phyloP scores from a whole-genome alignment of 2,797 vertebrate genomes.

The Alfaro cultratus region DNA sequence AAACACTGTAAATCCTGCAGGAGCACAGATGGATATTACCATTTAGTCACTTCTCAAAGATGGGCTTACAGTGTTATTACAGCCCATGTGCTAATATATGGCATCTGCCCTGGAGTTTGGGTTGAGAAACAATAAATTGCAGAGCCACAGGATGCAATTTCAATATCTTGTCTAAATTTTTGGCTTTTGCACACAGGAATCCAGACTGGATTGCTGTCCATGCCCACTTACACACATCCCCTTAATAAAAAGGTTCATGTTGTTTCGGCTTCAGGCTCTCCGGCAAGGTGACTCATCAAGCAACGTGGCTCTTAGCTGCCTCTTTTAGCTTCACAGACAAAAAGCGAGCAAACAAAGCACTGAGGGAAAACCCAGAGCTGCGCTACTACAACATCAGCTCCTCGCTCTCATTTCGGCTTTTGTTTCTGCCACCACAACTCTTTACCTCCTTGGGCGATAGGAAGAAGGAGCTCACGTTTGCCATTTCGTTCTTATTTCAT shows the following conservation, averaged over 20 bases:
- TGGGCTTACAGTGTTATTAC: slow-evolving; percentile 61
- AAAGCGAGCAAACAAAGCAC: slow-evolving; percentile 65
- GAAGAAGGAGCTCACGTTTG: slow-evolving; percentile 37
- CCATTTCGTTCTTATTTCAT: slow-evolving; percentile 72
- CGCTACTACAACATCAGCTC: slow-evolving; percentile 40
- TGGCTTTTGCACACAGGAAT: slow-evolving; percentile 47
- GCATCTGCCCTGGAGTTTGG: slow-evolving; percentile 59
- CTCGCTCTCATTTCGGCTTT: slow-evolving; percentile 21
- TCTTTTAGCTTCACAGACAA: slow-evolving; percentile 64
- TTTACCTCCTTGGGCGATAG: slow-evolving; percentile 16
- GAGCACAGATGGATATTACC: slow-evolving; percentile 75
- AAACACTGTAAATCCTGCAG: slow-evolving; percentile 65
- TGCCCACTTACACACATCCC: slow-evolving; percentile 42
- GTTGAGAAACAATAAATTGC: slow-evolving; percentile 48
- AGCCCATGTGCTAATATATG: slow-evolving; percentile 65
- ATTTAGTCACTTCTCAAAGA: slow-evolving; percentile 67
- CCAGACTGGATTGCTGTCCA: slow-evolving; percentile 34
- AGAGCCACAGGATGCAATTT: slow-evolving; percentile 23
- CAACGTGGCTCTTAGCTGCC: slow-evolving; percentile 58
- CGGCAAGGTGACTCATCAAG: slow-evolving; percentile 68
- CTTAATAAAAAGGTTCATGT: slow-evolving; percentile 49
- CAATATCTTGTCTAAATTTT: neutral
- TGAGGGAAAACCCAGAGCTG: slow-evolving; percentile 46
- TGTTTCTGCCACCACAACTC: slow-evolving; percentile 22
- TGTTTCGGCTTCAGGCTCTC: slow-evolving; percentile 54